Evolutionary conservation across 2,888 invertebrate species (phyloP).

Genomic region (Pseudanteris insignis): DNA sequence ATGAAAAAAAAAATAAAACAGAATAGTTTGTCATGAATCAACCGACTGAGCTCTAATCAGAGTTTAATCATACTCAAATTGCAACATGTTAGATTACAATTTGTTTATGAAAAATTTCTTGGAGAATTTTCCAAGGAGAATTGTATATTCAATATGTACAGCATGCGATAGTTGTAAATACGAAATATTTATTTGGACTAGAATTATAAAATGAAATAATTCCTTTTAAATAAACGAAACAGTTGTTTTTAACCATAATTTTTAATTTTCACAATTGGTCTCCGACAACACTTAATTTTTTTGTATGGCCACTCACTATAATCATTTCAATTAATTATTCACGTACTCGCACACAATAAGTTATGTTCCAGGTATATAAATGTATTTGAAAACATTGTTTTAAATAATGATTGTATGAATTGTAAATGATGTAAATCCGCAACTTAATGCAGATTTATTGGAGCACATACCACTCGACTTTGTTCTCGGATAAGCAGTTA

Average conservation of each 20-base stretch:
- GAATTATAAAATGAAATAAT: slow-evolving; percentile 16
- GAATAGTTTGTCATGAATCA: background rate
- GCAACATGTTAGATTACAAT: slow-evolving; percentile 8
- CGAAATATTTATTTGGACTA: slow-evolving; percentile 17
- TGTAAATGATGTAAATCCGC: background rate
- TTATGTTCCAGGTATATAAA: slow-evolving; percentile 5
- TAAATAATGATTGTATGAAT: slow-evolving; percentile 7
- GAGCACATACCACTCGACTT: slow-evolving; percentile 14
- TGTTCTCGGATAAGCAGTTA: slow-evolving; percentile 26
- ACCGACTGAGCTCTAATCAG: background rate
- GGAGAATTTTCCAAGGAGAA: slow-evolving; percentile 1
- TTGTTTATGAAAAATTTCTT: slow-evolving; percentile 2
- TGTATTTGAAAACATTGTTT: slow-evolving; percentile 1
- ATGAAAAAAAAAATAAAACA: slow-evolving; percentile 1
- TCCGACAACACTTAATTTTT: too few species aligned
- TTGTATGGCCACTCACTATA: too few species aligned
- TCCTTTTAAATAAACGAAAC: too few species aligned
- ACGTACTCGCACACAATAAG: background rate
- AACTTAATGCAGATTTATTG: slow-evolving; percentile 6
- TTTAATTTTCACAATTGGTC: too few species aligned
- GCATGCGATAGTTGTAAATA: slow-evolving; percentile 24
- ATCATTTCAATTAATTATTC: background rate
- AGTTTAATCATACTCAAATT: slow-evolving; percentile 15
- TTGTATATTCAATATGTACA: slow-evolving; percentile 28
- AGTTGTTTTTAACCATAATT: too few species aligned